Percentiles rank a stretch among this genome's conserved stretches.
phyloP scores from a whole-genome alignment of 2,888 invertebrate genomes.

The Syrista parreyssii region DNA sequence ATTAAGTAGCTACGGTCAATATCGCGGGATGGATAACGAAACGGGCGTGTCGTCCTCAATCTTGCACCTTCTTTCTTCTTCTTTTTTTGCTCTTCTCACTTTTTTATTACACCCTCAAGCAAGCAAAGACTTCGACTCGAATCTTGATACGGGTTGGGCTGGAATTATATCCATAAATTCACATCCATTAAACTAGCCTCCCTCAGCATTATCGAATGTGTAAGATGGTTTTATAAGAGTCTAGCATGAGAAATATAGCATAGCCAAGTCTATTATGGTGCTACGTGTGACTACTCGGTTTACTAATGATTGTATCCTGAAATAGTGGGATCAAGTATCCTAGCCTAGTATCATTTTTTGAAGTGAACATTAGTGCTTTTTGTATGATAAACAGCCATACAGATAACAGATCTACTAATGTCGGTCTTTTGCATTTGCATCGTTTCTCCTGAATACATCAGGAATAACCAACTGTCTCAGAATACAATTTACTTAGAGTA shows the following conservation, averaged over 20 bases:
- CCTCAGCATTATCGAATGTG: not conserved
- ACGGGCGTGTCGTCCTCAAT: not conserved
- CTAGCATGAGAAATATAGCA: not conserved
- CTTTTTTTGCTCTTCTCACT: not conserved
- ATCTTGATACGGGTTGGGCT: not conserved
- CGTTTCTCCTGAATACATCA: not conserved
- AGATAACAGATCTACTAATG: not conserved
- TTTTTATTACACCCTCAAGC: not conserved
- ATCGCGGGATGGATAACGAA: not conserved
- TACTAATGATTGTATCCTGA: not conserved
- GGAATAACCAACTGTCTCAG: not conserved
- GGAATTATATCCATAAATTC: not conserved
- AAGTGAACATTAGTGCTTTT: not conserved
- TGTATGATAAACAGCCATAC: not conserved
- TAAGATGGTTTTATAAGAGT: not conserved
- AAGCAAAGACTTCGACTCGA: not conserved
- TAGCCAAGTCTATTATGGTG: not conserved
- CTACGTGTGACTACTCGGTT: not conserved
- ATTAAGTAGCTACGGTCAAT: not conserved
- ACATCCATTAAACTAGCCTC: not conserved
- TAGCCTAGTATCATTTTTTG: not conserved
- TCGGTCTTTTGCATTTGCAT: not conserved
- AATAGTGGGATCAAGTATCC: not conserved
- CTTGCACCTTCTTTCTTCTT: not conserved
- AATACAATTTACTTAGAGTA: not conserved